These are phyloP conservation scores for Chelmon rostratus DNA, from an alignment of 2,797 vertebrate species.

Conservation along the genomic window DNA sequence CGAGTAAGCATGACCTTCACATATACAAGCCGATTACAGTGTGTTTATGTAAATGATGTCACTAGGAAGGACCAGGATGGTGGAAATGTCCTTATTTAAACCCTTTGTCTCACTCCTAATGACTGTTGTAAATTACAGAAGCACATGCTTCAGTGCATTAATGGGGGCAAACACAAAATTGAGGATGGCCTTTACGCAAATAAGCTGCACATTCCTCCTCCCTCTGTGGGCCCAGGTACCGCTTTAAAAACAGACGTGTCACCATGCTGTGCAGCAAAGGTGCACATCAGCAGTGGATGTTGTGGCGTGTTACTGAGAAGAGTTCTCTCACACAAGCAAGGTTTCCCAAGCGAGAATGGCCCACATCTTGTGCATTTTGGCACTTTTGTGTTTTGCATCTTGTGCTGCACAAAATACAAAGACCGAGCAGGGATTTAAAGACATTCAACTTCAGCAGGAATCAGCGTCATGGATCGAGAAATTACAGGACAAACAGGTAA, in stretches of 20 bases:
- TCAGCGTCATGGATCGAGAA: conserved; percentile 9
- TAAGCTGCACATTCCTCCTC: conserved; percentile 34
- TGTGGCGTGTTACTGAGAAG: background rate
- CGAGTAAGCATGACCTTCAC: conserved; percentile 44
- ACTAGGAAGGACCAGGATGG: background rate
- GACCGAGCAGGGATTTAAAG: background rate
- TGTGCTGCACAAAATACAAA: conserved; percentile 22
- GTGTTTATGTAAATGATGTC: conserved; percentile 27
- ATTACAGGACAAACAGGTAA: conserved; percentile 61
- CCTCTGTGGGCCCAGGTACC: conserved; percentile 28
- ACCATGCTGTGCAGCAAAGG: background rate
- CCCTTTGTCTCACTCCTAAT: conserved; percentile 47
- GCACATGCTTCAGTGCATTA: conserved; percentile 49
- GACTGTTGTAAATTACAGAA: conserved; percentile 65
- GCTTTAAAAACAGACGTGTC: conserved; percentile 59
- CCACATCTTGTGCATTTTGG: conserved; percentile 44
- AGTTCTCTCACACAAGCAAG: background rate
- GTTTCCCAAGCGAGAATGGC: conserved; percentile 46
- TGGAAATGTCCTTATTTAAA: conserved; percentile 49
- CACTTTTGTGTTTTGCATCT: conserved; percentile 55
- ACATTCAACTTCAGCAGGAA: conserved; percentile 48
- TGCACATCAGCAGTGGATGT: background rate
- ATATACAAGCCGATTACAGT: conserved; percentile 19
- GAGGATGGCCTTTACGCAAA: conserved; percentile 38
- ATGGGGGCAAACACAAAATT: conserved; percentile 45